Conservation (phyloP, 1,140 invertebrate genomes). For the Pogonomyrmex californicus region DNA sequence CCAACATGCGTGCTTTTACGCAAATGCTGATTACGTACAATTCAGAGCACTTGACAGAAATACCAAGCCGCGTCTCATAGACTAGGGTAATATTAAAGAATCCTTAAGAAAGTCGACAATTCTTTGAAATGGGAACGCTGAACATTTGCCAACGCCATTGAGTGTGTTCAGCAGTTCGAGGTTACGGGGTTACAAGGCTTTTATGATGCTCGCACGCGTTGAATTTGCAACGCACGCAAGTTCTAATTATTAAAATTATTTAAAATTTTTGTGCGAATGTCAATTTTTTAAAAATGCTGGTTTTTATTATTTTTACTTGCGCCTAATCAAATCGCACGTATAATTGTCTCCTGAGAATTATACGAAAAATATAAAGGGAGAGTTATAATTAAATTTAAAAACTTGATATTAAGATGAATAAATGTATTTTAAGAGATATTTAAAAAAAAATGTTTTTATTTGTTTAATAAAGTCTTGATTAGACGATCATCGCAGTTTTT, state of each 20-base stretch:
- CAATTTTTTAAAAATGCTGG: background rate
- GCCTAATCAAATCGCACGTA: background rate
- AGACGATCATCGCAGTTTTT: background rate
- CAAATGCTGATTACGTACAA: constrained; percentile 27
- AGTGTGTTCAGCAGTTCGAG: constrained; percentile 53
- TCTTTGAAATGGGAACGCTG: constrained; percentile 52
- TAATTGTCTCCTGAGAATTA: background rate
- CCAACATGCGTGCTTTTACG: background rate
- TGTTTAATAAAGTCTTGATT: too few species aligned
- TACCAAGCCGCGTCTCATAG: constrained; percentile 13
- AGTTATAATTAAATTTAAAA: background rate
- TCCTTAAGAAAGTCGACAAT: constrained; percentile 37
- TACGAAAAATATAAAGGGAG: background rate
- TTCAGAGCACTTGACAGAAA: constrained; percentile 8
- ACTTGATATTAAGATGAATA: background rate
- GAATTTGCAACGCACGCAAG: constrained; percentile 23
- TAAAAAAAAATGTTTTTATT: background rate
- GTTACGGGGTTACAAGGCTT: constrained; percentile 58
- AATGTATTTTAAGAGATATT: background rate
- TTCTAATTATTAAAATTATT: constrained; percentile 1
- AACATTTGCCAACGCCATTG: constrained; percentile 46
- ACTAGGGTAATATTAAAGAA: constrained; percentile 6
- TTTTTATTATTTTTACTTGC: background rate
- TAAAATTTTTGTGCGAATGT: background rate
- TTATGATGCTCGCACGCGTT: constrained; percentile 40